Evolutionary conservation across 2,888 invertebrate species (phyloP).

Genomic region (Adelognathus sp.): DNA sequence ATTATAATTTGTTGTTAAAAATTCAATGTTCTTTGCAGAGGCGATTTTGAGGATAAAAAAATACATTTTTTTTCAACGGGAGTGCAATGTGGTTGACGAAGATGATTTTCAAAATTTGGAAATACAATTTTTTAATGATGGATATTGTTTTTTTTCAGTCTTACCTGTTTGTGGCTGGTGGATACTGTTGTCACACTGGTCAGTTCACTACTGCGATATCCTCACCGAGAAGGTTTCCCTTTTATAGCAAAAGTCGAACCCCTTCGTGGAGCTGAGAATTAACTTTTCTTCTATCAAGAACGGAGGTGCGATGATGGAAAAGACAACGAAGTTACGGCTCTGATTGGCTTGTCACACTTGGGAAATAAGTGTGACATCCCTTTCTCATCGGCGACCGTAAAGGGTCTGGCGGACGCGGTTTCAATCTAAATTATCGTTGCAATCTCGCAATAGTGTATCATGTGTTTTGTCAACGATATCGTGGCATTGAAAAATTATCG

Average conservation of each 20-base stretch:
- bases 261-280: slow-evolving; percentile 46
- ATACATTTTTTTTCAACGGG: too few relatives aligned
- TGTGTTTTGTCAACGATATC: background rate
- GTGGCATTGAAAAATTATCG: background rate
- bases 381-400: background rate
- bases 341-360: slow-evolving; percentile 64
- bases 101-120: background rate
- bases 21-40: background rate
- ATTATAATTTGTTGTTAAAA: background rate
- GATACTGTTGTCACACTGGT: slow-evolving; percentile 26
- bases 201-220: slow-evolving; percentile 56
- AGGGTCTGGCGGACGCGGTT: background rate
- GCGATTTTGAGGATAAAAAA: too few relatives aligned
- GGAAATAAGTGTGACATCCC: slow-evolving; percentile 70
- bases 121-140: background rate
- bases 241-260: slow-evolving; percentile 68
- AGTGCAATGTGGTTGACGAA: too few relatives aligned
- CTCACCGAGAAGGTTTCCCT: slow-evolving; percentile 53
- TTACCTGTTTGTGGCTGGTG: slow-evolving; percentile 32
- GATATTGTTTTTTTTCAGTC: background rate
- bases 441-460: background rate
- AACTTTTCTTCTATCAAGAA: slow-evolving; percentile 3
- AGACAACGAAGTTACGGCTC: slow-evolving; percentile 63
- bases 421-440: slow-evolving; percentile 13
- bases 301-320: slow-evolving; percentile 34